Percentiles rank a stretch among this genome's conserved stretches.
Evolutionary conservation across 2,113 vertebrate genomes (phyloP).

Genomic region (Ceyx margarethae): DNA sequence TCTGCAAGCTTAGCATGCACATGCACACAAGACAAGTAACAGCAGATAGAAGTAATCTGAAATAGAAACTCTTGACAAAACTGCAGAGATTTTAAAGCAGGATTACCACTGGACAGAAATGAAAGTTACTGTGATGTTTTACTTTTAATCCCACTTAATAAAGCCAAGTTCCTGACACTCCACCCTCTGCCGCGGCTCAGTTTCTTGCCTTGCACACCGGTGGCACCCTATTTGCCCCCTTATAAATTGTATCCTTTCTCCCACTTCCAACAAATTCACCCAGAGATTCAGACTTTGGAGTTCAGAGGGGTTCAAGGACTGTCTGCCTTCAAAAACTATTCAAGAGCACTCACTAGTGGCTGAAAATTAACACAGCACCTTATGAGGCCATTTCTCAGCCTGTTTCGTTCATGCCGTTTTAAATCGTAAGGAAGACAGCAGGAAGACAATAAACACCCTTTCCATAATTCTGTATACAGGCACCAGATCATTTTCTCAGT

Average conservation of each 20-base stretch:
- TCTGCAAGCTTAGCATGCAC: neutral
- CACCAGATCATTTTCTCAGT: constrained; percentile 49
- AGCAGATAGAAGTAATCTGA: neutral
- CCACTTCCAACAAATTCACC: constrained; percentile 57
- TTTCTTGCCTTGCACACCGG: neutral
- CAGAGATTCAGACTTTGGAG: constrained; percentile 40
- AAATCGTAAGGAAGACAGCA: neutral
- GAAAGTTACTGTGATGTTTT: neutral
- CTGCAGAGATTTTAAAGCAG: neutral
- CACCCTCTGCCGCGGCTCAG: neutral
- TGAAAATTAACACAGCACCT: constrained; percentile 75
- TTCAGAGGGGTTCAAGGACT: constrained; percentile 40
- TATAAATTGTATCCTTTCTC: constrained; percentile 67
- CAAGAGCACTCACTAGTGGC: constrained; percentile 92
- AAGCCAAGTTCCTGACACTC: neutral
- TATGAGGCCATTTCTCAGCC: neutral
- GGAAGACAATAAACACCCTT: constrained; percentile 15
- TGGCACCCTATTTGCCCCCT: constrained; percentile 16
- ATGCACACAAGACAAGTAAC: neutral
- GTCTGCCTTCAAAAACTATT: constrained; percentile 79
- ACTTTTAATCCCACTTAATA: neutral
- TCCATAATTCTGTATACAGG: constrained; percentile 54
- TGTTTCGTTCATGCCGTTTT: neutral
- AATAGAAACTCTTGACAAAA: neutral
- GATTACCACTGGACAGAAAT: neutral